Evolutionary conservation across 2,888 invertebrate species (phyloP).

Genomic region (Neoitamus cyanurus): DNA sequence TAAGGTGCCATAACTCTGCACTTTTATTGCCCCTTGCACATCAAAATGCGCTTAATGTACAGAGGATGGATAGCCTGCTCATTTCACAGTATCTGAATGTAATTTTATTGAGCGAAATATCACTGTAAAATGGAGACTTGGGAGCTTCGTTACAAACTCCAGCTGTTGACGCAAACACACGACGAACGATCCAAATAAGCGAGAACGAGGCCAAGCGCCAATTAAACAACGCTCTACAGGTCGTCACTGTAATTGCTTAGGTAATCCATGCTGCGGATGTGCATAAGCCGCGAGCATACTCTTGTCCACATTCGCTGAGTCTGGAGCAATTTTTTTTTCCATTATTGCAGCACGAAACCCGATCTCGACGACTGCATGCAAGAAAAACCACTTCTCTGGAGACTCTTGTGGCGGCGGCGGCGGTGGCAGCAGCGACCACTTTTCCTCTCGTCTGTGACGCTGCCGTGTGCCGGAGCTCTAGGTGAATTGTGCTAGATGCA

Average conservation of each 20-base stretch:
- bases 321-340: neutral
- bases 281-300: neutral
- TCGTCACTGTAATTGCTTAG: neutral
- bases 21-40: neutral
- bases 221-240: constrained; percentile 4
- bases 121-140: neutral
- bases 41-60: neutral
- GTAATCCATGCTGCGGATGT: constrained; percentile 4
- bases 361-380: neutral
- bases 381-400: neutral
- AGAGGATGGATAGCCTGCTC: neutral
- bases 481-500: neutral
- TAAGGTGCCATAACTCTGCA: neutral
- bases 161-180: neutral
- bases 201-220: constrained; percentile 7
- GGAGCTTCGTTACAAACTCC: neutral
- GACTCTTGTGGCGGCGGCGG: neutral
- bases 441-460: constrained; percentile 9
- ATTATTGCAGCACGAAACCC: constrained; percentile 12
- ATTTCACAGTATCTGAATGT: neutral
- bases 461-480: too few species aligned
- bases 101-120: neutral
- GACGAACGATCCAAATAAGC: neutral
- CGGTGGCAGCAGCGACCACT: neutral
- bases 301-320: neutral